Conservation (phyloP, 2,888 invertebrate species). For the Nezara viridula region DNA sequence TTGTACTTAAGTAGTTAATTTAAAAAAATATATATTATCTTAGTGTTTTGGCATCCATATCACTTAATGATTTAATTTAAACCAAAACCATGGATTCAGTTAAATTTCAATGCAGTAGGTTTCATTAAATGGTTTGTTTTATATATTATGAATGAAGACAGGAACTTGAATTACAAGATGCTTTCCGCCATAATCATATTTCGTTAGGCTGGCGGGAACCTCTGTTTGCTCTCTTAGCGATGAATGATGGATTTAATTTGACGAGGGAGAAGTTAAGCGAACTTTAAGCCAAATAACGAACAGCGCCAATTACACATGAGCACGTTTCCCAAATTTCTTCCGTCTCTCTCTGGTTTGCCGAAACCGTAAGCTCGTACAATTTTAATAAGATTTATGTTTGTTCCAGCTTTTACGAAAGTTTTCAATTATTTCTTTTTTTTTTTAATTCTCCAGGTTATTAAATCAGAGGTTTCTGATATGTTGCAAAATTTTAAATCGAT, state of each 20-base stretch:
- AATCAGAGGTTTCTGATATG: too few species aligned
- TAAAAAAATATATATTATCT: too few species aligned
- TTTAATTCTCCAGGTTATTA: too few species aligned
- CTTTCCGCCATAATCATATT: background rate
- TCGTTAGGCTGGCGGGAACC: background rate
- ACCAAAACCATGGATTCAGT: too few species aligned
- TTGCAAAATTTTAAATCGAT: too few species aligned
- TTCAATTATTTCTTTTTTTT: too few species aligned
- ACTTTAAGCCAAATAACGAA: conserved; percentile 21
- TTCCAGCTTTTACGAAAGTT: too few species aligned
- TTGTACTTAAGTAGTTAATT: too few species aligned
- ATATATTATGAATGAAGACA: background rate
- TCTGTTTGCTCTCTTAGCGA: background rate
- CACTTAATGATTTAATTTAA: too few species aligned
- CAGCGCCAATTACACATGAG: background rate
- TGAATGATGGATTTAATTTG: background rate
- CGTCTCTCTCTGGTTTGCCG: background rate
- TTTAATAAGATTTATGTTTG: background rate
- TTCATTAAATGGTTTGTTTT: too few species aligned
- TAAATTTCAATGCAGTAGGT: too few species aligned
- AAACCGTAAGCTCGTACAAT: background rate
- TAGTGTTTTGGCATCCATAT: too few species aligned
- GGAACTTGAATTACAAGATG: background rate
- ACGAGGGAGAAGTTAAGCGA: background rate
- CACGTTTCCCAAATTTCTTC: background rate